Conservation (phyloP, 2,888 invertebrate genomes). For the Pterobdella sp. region DNA sequence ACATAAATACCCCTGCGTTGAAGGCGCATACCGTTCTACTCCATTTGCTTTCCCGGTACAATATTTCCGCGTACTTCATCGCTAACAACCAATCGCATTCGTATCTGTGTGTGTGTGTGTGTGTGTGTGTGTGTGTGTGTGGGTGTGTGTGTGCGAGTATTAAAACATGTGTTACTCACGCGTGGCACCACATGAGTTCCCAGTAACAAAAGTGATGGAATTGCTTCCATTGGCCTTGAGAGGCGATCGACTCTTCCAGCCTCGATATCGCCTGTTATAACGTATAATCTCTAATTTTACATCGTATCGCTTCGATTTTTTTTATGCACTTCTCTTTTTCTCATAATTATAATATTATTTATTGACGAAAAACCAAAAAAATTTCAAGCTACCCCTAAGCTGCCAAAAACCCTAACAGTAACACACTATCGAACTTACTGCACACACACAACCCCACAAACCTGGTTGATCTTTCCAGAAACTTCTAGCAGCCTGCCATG, state of each 20-base stretch:
- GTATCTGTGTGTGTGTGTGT: constrained; percentile 48
- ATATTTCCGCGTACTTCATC: constrained; percentile 62
- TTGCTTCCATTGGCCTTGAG: constrained; percentile 38
- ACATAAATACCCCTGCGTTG: constrained; percentile 73
- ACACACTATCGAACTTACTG: no score
- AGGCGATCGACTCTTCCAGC: constrained; percentile 63
- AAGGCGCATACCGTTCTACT: constrained; percentile 84
- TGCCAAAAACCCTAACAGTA: no score
- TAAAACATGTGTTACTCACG: no score
- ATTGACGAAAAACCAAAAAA: no score
- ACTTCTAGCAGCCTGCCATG: constrained; percentile 76
- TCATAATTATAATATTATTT: no score
- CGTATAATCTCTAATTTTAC: no score
- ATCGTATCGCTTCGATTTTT: no score
- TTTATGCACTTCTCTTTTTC: no score
- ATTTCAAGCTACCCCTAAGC: no score
- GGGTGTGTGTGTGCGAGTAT: no score
- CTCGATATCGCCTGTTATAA: constrained; percentile 59
- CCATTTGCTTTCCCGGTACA: constrained; percentile 77
- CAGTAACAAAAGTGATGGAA: constrained; percentile 40
- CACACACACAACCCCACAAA: no score
- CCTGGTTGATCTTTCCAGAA: constrained; percentile 63
- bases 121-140: no score
- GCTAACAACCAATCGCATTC: constrained; percentile 70
- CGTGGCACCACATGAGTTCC: constrained; percentile 55